A percentile compares a stretch with the other conserved stretches of the same genome.
phyloP scores from a whole-genome alignment of 1,140 invertebrate genomes.

The Schlechtendalia chinensis region DNA sequence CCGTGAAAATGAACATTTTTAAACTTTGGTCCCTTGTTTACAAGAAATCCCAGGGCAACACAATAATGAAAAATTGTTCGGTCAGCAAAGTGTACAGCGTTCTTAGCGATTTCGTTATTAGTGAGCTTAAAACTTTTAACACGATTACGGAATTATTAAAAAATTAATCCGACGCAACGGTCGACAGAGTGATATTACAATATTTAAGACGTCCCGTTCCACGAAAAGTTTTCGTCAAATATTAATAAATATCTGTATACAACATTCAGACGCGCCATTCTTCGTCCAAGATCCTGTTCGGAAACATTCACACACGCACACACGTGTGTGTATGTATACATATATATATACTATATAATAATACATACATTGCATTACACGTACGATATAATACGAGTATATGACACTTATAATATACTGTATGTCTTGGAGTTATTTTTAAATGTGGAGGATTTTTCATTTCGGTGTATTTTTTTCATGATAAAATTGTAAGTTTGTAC shows the following conservation, averaged over 20 bases:
- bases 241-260: neutral
- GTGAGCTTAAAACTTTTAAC: constrained; percentile 2
- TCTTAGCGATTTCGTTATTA: constrained; percentile 20
- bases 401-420: no score
- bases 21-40: neutral
- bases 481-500: no score
- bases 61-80: neutral
- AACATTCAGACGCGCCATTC: neutral
- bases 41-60: neutral
- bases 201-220: neutral
- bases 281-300: no score
- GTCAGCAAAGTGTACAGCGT: neutral
- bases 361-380: no score
- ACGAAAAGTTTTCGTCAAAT: neutral
- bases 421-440: no score
- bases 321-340: no score
- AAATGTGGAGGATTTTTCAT: no score
- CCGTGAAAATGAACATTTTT: neutral
- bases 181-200: neutral
- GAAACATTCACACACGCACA: no score
- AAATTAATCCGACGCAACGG: neutral
- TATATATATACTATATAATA: no score
- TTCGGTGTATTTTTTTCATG: no score
- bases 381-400: no score
- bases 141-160: constrained; percentile 7